Evolutionary conservation across 1,140 invertebrate species (phyloP).

Genomic region (Hycleus cichorii): DNA sequence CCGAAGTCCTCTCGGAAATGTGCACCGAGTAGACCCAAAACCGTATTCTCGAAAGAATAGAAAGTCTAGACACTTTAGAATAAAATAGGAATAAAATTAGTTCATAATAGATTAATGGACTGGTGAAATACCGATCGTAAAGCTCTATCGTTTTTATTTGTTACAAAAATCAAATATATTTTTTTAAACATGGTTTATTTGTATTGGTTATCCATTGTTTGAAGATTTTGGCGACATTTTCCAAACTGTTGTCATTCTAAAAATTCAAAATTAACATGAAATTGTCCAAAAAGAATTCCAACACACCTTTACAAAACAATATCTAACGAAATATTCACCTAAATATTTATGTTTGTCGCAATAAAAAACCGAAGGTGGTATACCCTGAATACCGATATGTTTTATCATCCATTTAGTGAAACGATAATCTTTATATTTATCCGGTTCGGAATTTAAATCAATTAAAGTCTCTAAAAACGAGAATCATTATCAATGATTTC

Average conservation of each 20-base stretch:
- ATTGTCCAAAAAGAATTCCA: slow-evolving; percentile 7
- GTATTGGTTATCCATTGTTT: slow-evolving; percentile 47
- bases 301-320: slow-evolving; percentile 88
- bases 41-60: no score
- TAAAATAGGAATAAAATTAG: no score
- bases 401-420: slow-evolving; percentile 95
- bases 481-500: slow-evolving; percentile 1
- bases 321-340: slow-evolving; percentile 82
- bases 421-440: slow-evolving; percentile 75
- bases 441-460: slow-evolving; percentile 58
- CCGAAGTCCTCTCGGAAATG: no score
- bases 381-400: slow-evolving; percentile 86
- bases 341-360: slow-evolving; percentile 70
- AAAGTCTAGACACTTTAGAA: no score
- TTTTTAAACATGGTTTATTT: no score
- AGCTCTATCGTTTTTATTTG: no score
- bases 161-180: no score
- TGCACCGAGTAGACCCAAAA: no score
- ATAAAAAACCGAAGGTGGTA: slow-evolving; percentile 94
- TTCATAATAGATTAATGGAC: no score
- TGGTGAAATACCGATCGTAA: no score
- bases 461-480: slow-evolving; percentile 49
- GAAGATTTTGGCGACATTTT: slow-evolving; percentile 59
- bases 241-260: slow-evolving; percentile 67
- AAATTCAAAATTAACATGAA: slow-evolving; percentile 31